A percentile compares a stretch with the other conserved stretches of the same genome.
phyloP scores from a whole-genome alignment of 1,140 invertebrate genomes.

The Sarcophaga bullata region DNA sequence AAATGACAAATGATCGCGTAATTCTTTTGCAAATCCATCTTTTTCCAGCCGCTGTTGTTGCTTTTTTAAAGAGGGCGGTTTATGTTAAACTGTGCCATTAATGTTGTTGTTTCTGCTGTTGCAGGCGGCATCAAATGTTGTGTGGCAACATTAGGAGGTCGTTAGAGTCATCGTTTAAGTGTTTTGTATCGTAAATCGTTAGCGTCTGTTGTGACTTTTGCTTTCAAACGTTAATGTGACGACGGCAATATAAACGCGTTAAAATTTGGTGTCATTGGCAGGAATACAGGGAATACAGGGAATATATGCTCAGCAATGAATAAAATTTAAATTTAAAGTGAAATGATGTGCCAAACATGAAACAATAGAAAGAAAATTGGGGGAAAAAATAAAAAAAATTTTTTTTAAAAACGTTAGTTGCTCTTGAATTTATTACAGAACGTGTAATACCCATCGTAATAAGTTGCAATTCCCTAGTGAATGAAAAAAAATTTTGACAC shows the following conservation, averaged over 20 bases:
- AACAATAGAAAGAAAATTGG: too few species aligned
- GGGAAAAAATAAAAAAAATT: too few species aligned
- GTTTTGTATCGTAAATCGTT: slow-evolving; percentile 14
- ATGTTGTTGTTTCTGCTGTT: neutral
- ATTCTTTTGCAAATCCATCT: slow-evolving; percentile 37
- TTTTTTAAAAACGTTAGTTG: too few species aligned
- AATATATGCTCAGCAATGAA: neutral
- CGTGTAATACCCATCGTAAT: too few species aligned
- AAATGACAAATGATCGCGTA: slow-evolving; percentile 40
- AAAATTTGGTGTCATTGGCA: neutral
- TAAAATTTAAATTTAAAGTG: slow-evolving; percentile 3
- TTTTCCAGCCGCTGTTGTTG: neutral
- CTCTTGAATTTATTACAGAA: too few species aligned
- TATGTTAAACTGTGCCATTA: slow-evolving; percentile 12
- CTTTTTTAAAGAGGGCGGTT: neutral
- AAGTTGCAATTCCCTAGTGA: too few species aligned
- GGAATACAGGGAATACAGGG: neutral
- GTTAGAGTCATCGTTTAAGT: neutral
- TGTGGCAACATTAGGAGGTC: neutral
- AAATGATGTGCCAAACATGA: neutral
- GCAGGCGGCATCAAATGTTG: neutral
- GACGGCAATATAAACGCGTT: neutral
- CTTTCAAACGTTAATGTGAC: neutral
- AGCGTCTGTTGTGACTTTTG: slow-evolving; percentile 3
- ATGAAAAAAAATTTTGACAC: too few species aligned